Percentiles rank a stretch among this genome's conserved stretches.
phyloP scores from a whole-genome alignment of 2,113 vertebrate species.

The Oryzias celebensis region DNA sequence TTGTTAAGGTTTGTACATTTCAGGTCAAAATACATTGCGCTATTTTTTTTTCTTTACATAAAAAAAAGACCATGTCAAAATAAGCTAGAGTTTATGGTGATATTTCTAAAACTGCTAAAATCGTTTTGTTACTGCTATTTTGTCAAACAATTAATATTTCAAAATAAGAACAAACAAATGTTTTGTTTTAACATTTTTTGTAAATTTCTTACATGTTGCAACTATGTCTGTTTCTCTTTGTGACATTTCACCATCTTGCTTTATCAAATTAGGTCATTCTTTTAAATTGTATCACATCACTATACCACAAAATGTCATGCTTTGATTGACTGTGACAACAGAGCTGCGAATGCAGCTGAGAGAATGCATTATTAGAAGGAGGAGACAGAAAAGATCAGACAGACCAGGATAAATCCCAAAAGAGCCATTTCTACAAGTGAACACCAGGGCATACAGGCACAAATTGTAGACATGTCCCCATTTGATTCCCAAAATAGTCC shows the following conservation, averaged over 20 bases:
- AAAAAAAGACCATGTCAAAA: too few relatives aligned
- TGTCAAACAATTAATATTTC: too few relatives aligned
- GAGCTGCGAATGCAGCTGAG: slow-evolving; percentile 15
- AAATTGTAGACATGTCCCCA: slow-evolving; percentile 25
- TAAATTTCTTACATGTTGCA: background rate
- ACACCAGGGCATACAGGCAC: background rate
- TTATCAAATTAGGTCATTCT: background rate
- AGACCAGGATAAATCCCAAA: slow-evolving; percentile 13
- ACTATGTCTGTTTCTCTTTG: slow-evolving; percentile 4
- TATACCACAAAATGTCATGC: background rate
- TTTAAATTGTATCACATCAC: slow-evolving; percentile 20
- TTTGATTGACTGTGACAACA: slow-evolving; percentile 18
- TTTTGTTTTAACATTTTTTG: too few relatives aligned
- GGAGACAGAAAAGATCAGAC: slow-evolving; percentile 28
- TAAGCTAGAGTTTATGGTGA: too few relatives aligned
- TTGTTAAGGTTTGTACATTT: too few relatives aligned
- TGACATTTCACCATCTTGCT: background rate
- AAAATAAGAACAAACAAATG: too few relatives aligned
- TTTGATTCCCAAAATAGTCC: slow-evolving; percentile 20
- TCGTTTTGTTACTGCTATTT: too few relatives aligned
- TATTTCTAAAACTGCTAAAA: too few relatives aligned
- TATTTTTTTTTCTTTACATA: too few relatives aligned
- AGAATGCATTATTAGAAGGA: slow-evolving; percentile 30
- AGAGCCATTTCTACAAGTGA: slow-evolving; percentile 16
- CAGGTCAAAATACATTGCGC: too few relatives aligned